These are phyloP conservation scores for Fragum sueziense DNA, from an alignment of 2,888 invertebrate genomes.

Conservation along the genomic window DNA sequence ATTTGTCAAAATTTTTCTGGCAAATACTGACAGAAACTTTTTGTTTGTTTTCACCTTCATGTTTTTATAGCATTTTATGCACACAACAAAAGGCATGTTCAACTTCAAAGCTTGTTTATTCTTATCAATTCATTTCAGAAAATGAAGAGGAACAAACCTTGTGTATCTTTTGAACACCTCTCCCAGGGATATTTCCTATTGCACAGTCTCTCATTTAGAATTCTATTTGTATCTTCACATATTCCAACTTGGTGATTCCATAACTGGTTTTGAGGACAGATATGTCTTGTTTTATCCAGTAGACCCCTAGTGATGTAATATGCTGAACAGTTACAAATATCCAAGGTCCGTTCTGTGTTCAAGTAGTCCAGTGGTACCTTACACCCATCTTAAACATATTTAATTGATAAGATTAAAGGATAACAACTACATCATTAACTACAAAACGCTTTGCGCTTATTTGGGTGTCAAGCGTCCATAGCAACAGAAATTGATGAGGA, in stretches of 20 bases:
- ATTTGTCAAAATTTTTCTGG: too few relatives aligned
- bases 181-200: slow-evolving; percentile 35
- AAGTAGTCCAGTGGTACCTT: slow-evolving; percentile 1
- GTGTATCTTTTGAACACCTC: slow-evolving; percentile 30
- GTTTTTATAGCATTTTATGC: too few relatives aligned
- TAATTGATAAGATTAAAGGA: not conserved
- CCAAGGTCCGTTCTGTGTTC: not conserved
- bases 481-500: too few relatives aligned
- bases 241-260: slow-evolving; percentile 31
- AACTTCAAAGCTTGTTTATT: too few relatives aligned
- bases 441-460: too few relatives aligned
- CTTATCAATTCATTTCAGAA: too few relatives aligned
- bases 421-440: too few relatives aligned
- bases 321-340: slow-evolving; percentile 13
- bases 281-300: not conserved
- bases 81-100: too few relatives aligned
- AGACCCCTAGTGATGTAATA: not conserved
- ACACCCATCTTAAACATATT: slow-evolving; percentile 5
- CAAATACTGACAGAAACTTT: too few relatives aligned
- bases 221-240: slow-evolving; percentile 17
- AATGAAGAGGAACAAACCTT: not conserved
- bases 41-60: too few relatives aligned
- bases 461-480: too few relatives aligned
- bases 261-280: slow-evolving; percentile 23
- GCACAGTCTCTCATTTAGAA: slow-evolving; percentile 28